A percentile compares a stretch with the other conserved stretches of the same genome.
phyloP scores from a whole-genome alignment of 2,113 vertebrate genomes.

The pig (Sus scrofa) region T2T-Sscrofa CM000826.6:30260001-30260500 shows the following conservation, averaged over 20 bases:
- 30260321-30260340: neutral
- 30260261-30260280: neutral
- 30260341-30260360: neutral
- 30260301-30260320: neutral
- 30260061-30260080: rapidly evolving
- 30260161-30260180: neutral
- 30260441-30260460: neutral
- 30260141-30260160: neutral
- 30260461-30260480: neutral
- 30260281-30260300: neutral
- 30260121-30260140: neutral
- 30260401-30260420: neutral
- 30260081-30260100: neutral
- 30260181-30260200: neutral
- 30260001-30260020: neutral
- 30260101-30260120: neutral
- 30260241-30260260: neutral
- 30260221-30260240: neutral
- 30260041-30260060: neutral
- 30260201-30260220: neutral
- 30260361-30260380: neutral
- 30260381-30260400: neutral
- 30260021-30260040: neutral
- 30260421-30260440: neutral
- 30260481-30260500: neutral